Percentiles rank a stretch among this genome's conserved stretches.
These are phyloP conservation scores for Salticus scenicus DNA, from an alignment of 2,888 invertebrate genomes.

Conservation along the genomic window DNA sequence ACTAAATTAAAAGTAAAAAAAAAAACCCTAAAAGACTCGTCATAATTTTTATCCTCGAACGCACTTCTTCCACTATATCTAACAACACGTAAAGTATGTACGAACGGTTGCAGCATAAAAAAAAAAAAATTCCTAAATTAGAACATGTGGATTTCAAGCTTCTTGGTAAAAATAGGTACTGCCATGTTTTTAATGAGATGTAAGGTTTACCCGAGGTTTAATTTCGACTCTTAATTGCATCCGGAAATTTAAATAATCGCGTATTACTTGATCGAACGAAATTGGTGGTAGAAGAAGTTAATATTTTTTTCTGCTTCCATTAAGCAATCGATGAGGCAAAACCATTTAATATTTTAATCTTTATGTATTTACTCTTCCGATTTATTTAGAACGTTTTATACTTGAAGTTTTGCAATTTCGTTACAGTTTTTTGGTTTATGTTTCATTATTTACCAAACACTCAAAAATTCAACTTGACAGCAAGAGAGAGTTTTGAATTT, in stretches of 20 bases:
- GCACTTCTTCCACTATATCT: slow-evolving; percentile 30
- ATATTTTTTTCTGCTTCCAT: slow-evolving; percentile 15
- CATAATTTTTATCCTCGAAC: not conserved
- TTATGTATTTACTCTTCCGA: slow-evolving; percentile 40
- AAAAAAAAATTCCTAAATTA: slow-evolving; percentile 31
- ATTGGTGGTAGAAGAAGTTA: slow-evolving; percentile 26
- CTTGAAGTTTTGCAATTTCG: slow-evolving; percentile 33
- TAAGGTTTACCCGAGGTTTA: slow-evolving; percentile 45
- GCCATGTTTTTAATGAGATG: slow-evolving; percentile 62
- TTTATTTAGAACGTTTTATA: slow-evolving; percentile 32
- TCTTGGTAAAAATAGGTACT: slow-evolving; percentile 21
- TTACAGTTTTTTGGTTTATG: slow-evolving; percentile 8
- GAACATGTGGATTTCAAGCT: slow-evolving; percentile 36
- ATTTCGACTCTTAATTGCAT: slow-evolving; percentile 61
- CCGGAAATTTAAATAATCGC: slow-evolving; percentile 58
- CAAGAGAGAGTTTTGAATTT: slow-evolving; percentile 2
- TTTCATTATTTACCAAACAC: slow-evolving; percentile 52
- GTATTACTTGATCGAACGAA: slow-evolving; percentile 39
- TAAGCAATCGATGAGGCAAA: slow-evolving; percentile 26
- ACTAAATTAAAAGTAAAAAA: no score
- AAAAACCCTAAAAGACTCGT: no score
- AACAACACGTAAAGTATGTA: not conserved
- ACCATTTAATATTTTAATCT: slow-evolving; percentile 62
- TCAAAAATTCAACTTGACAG: slow-evolving; percentile 19
- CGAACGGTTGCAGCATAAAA: not conserved